phyloP scores from a whole-genome alignment of 1,140 invertebrate genomes.

The Camponotus floridanus region DNA sequence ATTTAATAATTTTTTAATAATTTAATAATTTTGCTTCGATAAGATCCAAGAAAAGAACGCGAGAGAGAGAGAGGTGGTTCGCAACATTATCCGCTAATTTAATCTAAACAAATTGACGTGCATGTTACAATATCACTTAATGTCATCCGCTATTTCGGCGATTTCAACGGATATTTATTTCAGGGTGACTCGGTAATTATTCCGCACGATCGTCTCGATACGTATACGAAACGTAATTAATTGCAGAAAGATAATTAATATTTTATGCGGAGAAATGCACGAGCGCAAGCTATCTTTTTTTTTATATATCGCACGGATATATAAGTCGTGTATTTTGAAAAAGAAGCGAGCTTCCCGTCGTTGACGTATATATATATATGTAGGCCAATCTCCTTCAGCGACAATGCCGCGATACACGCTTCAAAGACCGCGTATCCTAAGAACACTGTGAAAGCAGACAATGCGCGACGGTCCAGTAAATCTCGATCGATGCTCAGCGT shows the following conservation, averaged over 20 bases:
- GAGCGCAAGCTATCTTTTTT: background rate
- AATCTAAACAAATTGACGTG: conserved; percentile 26
- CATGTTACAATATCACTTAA: background rate
- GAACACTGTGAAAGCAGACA: conserved; percentile 63
- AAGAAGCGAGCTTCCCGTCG: conserved; percentile 6
- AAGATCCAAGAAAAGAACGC: background rate
- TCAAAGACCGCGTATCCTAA: conserved; percentile 59
- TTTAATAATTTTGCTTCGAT: conserved; percentile 45
- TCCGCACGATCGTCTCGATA: background rate
- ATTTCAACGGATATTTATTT: conserved; percentile 42
- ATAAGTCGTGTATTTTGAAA: background rate
- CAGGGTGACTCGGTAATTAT: conserved; percentile 11
- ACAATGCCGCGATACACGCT: conserved; percentile 44
- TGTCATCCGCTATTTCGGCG: conserved; percentile 5
- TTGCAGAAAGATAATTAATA: conserved; percentile 5
- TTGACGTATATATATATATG: conserved; percentile 30
- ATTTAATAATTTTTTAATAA: too few species aligned
- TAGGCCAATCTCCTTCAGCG: conserved; percentile 53
- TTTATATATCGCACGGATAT: background rate
- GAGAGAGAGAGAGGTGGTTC: background rate
- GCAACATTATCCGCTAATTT: background rate
- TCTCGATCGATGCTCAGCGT: conserved; percentile 62
- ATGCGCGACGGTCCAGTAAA: conserved; percentile 69
- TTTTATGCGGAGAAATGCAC: background rate
- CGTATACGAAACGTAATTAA: background rate